Evolutionary conservation across 2,888 invertebrate genomes (phyloP).

Genomic region (Heliothis peltigera): DNA sequence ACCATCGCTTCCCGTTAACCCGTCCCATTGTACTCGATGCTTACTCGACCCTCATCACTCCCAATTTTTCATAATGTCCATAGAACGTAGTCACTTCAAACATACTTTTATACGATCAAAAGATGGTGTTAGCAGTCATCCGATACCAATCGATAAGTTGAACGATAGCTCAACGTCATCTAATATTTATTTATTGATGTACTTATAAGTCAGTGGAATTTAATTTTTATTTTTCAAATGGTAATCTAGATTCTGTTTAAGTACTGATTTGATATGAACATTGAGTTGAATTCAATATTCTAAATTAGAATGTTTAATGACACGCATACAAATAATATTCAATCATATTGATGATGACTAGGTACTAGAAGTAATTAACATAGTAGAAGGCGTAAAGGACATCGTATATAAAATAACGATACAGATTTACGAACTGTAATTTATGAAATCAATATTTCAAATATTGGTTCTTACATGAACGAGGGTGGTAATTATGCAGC

Average conservation of each 20-base stretch:
- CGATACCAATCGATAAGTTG: conserved; percentile 15
- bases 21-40: conserved; percentile 43
- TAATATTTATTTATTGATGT: not conserved
- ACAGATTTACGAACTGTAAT: not conserved
- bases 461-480: not conserved
- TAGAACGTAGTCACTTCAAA: conserved; percentile 27
- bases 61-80: conserved; percentile 62
- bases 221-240: not conserved
- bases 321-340: not conserved
- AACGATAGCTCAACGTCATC: not conserved
- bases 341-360: not conserved
- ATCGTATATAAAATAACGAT: not conserved
- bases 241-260: not conserved
- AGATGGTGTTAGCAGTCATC: conserved; percentile 9
- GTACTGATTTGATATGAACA: not conserved
- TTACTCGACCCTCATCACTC: conserved; percentile 65
- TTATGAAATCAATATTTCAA: not conserved
- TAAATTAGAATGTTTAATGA: not conserved
- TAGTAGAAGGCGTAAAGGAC: not conserved
- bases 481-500: not conserved
- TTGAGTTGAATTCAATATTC: not conserved
- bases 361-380: not conserved
- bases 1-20: conserved; percentile 43
- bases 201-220: not conserved
- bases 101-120: conserved; percentile 15